Conservation (phyloP, 2,888 invertebrate species). For the Heliconius sara region DNA sequence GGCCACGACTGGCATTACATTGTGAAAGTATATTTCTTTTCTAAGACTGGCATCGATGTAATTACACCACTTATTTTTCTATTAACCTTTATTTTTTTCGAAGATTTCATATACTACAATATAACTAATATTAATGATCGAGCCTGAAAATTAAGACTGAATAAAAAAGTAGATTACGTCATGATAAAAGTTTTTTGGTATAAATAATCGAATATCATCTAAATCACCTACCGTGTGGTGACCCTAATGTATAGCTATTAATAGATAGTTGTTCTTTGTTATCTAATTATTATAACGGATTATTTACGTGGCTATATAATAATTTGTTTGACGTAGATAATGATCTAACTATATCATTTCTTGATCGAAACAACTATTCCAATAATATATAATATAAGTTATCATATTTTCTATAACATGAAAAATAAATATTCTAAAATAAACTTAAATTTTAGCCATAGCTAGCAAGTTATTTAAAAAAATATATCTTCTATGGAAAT, state of each 20-base stretch:
- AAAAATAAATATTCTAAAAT: background rate
- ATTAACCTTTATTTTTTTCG: background rate
- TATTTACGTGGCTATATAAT: background rate
- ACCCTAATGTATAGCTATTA: background rate
- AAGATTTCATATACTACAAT: background rate
- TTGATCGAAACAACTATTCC: background rate
- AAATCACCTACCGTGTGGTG: background rate
- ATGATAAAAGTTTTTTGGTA: background rate
- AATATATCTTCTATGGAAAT: too few species aligned
- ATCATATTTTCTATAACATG: too few species aligned
- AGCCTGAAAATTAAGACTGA: background rate
- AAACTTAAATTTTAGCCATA: too few species aligned
- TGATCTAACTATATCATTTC: background rate
- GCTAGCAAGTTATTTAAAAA: too few species aligned
- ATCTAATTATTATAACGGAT: background rate
- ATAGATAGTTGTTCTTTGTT: background rate
- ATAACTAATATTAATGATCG: background rate
- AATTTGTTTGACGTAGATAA: background rate
- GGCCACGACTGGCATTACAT: too few species aligned
- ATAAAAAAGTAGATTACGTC: background rate
- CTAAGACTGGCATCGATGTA: background rate
- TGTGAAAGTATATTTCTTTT: background rate
- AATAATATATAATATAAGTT: background rate
- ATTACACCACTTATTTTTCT: background rate
- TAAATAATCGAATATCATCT: background rate